These are phyloP conservation scores for Erannis defoliaria DNA, from an alignment of 2,888 invertebrate species.

Conservation along the genomic window DNA sequence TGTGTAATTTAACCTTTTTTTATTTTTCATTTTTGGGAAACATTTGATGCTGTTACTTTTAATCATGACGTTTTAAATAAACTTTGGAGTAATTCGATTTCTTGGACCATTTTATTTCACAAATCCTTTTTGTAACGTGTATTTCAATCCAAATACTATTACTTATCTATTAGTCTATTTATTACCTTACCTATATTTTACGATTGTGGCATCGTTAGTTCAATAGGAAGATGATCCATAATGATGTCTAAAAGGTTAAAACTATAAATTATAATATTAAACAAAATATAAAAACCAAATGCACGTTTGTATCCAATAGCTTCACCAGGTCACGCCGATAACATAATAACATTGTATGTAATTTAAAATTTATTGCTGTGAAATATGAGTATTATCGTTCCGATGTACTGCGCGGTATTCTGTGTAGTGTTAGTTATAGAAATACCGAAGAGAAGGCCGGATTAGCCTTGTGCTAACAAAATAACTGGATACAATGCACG, in stretches of 20 bases:
- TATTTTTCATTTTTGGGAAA: constrained; percentile 71
- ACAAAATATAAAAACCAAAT: constrained; percentile 30
- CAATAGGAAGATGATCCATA: constrained; percentile 10
- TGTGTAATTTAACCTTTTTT: constrained; percentile 63
- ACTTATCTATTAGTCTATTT: too few species aligned
- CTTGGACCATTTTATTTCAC: constrained; percentile 48
- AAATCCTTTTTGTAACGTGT: not conserved
- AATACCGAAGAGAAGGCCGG: constrained; percentile 47
- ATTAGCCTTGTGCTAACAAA: constrained; percentile 51
- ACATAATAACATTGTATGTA: constrained; percentile 43
- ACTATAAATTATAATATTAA: constrained; percentile 21
- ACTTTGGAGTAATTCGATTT: constrained; percentile 73
- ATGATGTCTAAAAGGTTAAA: constrained; percentile 23
- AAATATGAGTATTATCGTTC: constrained; percentile 42
- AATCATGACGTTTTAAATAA: constrained; percentile 84
- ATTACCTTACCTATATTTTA: too few species aligned
- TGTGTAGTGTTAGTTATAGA: constrained; percentile 32
- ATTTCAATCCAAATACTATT: not conserved
- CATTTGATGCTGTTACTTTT: constrained; percentile 80
- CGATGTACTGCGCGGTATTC: constrained; percentile 11
- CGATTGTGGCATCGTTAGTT: not conserved
- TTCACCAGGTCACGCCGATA: constrained; percentile 42
- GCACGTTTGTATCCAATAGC: constrained; percentile 37
- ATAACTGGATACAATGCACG: constrained; percentile 41
- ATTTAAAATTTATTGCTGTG: constrained; percentile 47